Base-by-base conservation (phyloP, 2,797 vertebrate species). In the Manis crassicaudata region DNA sequence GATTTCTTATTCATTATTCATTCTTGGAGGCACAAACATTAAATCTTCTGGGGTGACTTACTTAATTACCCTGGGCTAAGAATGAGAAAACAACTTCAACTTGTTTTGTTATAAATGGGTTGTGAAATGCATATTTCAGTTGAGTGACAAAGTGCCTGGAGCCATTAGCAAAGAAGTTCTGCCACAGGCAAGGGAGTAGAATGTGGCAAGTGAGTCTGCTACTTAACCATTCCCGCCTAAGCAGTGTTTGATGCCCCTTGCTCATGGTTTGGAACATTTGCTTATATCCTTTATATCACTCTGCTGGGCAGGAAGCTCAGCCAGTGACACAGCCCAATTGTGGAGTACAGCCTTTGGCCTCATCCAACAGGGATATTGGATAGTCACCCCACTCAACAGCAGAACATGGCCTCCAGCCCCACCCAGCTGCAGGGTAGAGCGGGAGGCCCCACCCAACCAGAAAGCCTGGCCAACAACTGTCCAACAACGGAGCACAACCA, bases 41-140 rank as follows among this genome's bases (percentile, higher is more conserved):
- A 84, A 50, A 13, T 94, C n/a, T 43, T 96, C 65, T 92, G 27
- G 46, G 54, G 60, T 63, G 35, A 76, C 16, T 63, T 81, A 77
- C 37, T 21, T 92, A 88, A 94, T 80, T 90, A 67, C 46, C 16
- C n/a, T 88, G 29, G 37, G 72, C 68, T 75, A 90, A 94, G 27
- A 88, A 35, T 94, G 29, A 29, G 8, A 93, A 84, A 43, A 11
- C 37, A 91, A 14, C 80, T 94, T 76, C 70, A 63, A 80, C 83
- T 63, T 85, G 63, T 92, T 87, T 94, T 90, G 54, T 88, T 80
- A 90, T 62, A 96, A 83, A 88, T 68, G 16, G 29, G 90, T 92
- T 90, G 70, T 70, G 90, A 80, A 84, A 5, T 32, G 10, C 62
- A 37, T 43, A 76, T 72, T 81, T 88, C 37, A 65, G 14, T 70